phyloP scores from a whole-genome alignment of 2,113 vertebrate species.

The Boulengeromyrus knoepffleri region DNA sequence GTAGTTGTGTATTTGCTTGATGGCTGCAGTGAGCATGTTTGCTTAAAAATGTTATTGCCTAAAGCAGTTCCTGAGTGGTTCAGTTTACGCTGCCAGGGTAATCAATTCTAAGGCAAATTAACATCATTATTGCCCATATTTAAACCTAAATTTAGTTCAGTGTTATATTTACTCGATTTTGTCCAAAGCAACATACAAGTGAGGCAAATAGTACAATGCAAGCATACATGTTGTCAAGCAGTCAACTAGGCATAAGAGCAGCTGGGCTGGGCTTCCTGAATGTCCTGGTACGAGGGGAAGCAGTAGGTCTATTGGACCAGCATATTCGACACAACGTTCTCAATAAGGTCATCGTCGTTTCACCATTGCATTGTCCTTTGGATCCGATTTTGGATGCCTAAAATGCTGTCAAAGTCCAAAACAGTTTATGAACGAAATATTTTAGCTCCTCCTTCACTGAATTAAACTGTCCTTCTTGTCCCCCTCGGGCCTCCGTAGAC shows the following conservation, averaged over 20 bases:
- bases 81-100: neutral
- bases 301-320: neutral
- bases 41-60: neutral
- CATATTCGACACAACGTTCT: neutral
- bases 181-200: too few species aligned
- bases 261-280: neutral
- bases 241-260: neutral
- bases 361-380: neutral
- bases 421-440: neutral
- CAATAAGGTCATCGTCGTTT: neutral
- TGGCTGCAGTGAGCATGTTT: neutral
- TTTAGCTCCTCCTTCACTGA: neutral
- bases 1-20: neutral
- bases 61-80: neutral
- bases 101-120: neutral
- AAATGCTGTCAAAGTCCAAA: neutral
- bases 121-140: neutral
- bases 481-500: conserved; percentile 57
- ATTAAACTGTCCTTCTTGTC: neutral
- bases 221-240: neutral
- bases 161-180: neutral
- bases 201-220: neutral
- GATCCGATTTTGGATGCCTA: neutral
- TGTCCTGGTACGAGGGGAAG: neutral
- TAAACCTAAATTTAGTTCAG: neutral